Base-by-base conservation (phyloP, 2,888 invertebrate genomes). In the Willowsia nigromaculata region DNA sequence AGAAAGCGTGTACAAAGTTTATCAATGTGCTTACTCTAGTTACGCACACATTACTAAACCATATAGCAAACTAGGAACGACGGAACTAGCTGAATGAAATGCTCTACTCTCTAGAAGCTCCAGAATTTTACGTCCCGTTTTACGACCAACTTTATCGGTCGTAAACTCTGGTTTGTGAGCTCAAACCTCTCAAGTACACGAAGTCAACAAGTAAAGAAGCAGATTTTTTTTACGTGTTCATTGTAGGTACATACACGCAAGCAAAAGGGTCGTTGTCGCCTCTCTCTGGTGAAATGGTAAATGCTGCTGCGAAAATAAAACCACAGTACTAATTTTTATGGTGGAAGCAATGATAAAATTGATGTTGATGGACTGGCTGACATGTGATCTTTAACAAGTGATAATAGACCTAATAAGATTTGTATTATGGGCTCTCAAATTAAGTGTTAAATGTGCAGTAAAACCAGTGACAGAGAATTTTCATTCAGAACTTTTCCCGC, bases 61-160 rank as follows among this genome's bases (percentile, higher is more conserved):
- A 30, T 22, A 5, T 65, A 65, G 5, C 4, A 18, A 22, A 59
- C 2, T 7, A 7, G 22, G 9, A 59, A 9, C 25, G 13, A 30
- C 33, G 3, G 18, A 37, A 27, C 18, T n/a, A n/a, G n/a, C 47
- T 68, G 68, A 47, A 71, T 71, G 71, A 71, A 71, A 71, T 15
- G 40, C 40, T 40, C 71, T 43, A 40, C 47, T 25, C 22, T 65
- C 22, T 65, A 47, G 50, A 68, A 50, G 56, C 71, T 85, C 84
- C 56, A 85, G 84, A 85, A 74, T 85, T 85, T 85, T 85, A 83
- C 68, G 83, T 68, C 50, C 56, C 65, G 33, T 83, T 83, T 83
- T 83, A 85, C 43, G 84, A 74, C 56, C 84, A 40, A 74, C 74
- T 85, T 85, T 85, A 85, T 85, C 71, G 84, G 33, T 85, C 71